Evolutionary conservation across 2,113 vertebrate species (phyloP), one percentile per base, ranked within the genome.

Genomic region (Crypturellus undulatus): DNA sequence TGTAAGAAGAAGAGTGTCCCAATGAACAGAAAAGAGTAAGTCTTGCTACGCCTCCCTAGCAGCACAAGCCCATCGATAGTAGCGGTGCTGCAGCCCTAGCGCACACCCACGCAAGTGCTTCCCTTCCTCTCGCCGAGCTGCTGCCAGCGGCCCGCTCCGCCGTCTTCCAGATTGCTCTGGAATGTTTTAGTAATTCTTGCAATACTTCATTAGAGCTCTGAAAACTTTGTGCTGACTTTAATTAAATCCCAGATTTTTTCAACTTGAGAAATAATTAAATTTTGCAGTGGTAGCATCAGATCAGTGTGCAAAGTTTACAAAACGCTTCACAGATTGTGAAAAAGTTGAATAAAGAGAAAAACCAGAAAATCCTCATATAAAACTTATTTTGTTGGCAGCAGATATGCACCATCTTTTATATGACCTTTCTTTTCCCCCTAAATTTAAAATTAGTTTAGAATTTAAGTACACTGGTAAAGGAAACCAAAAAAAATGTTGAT

Each of bases 381-480:
- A 79, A 65, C 15, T 79, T 70, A 34, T 3, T 87, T 89, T 85
- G 36, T 63, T 34, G 15, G 19, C 76, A 75, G 51, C 51, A 90
- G 49, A 42, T 42, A 28, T 1, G 4, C 4, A 19, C 19, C 21
- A 2, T 49, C 30, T 21, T 92, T 87, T 87, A 32, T 51, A 51
- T 73, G 24, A 38, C 14, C 70, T 32, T 52, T 77, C 63, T 69
- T 20, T 87, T 82, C 26, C 20, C 49, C n/a, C 51, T 49, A 79
- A 78, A 65, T 89, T 79, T 36, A 89, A 93, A 93, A 80, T 30
- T 43, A 80, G 71, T 80, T 51, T 85, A 36, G 71, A 87, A 60
- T 6, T 90, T 76, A 82, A 65, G 8, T 67, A 52, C 3, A 43
- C 30, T 20, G 10, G 17, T 80, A 71, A 92, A 90, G 22, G 52